These are phyloP conservation scores for Aphelenchoides fujianensis DNA, from an alignment of 1,140 invertebrate genomes.

Conservation along the genomic window DNA sequence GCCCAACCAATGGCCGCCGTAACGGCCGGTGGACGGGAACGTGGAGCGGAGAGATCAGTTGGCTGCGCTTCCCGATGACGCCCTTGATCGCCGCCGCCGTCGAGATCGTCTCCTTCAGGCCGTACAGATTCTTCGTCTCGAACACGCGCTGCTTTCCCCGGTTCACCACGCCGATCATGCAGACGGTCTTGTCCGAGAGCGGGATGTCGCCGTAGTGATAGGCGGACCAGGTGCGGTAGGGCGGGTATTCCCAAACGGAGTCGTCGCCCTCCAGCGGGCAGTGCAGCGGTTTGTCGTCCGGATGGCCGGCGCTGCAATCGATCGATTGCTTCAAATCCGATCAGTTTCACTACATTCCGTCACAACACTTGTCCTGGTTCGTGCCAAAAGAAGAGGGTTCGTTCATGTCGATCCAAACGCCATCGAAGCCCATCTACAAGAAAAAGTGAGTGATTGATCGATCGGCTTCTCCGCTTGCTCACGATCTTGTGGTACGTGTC, in stretches of 20 bases:
- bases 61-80: conserved; percentile 62
- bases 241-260: conserved; percentile 45
- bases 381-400: conserved; percentile 42
- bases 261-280: conserved; percentile 29
- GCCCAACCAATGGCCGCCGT: conserved; percentile 86
- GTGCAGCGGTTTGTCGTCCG: background rate
- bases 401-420: conserved; percentile 53
- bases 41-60: conserved; percentile 38
- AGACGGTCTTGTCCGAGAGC: conserved; percentile 74
- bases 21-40: conserved; percentile 74
- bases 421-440: conserved; percentile 35
- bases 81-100: conserved; percentile 67
- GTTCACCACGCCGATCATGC: conserved; percentile 76
- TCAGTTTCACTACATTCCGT: too few species aligned
- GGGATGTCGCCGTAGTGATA: conserved; percentile 7
- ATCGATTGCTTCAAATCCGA: too few species aligned
- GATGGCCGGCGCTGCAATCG: conserved; percentile 27
- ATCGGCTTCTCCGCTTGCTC: too few species aligned
- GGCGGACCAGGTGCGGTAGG: conserved; percentile 41
- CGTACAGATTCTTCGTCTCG: conserved; percentile 79
- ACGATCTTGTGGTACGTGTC: conserved; percentile 14
- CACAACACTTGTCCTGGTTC: background rate
- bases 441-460: background rate
- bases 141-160: conserved; percentile 65
- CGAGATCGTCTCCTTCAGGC: conserved; percentile 72